Evolutionary conservation across 2,797 vertebrate species (phyloP).

Genomic region (Scyliorhinus canicula): DNA sequence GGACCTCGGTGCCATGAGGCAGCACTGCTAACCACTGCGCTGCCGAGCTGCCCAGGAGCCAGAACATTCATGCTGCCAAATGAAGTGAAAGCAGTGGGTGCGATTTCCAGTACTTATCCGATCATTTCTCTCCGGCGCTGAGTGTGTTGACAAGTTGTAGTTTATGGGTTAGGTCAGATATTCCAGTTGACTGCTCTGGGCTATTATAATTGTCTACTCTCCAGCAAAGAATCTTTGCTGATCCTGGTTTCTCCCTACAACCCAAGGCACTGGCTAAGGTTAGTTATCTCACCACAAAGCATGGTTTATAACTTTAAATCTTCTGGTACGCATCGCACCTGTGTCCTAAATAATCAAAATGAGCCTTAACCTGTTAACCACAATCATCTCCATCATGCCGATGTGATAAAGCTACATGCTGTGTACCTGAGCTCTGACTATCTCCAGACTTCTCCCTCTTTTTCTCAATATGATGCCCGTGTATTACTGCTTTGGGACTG

Average conservation of each 20-base stretch:
- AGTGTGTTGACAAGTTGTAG: too few relatives aligned
- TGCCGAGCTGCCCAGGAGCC: too few relatives aligned
- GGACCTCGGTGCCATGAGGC: too few relatives aligned
- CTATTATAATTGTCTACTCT: neutral
- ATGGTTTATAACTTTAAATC: neutral
- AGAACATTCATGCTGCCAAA: neutral
- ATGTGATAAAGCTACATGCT: neutral
- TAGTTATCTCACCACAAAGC: neutral
- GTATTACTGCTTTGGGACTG: neutral
- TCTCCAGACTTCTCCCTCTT: neutral
- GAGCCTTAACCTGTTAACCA: neutral
- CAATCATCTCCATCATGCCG: neutral
- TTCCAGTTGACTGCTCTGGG: neutral
- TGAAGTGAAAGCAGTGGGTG: neutral
- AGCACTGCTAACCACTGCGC: too few relatives aligned
- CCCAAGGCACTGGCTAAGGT: neutral
- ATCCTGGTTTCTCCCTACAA: neutral
- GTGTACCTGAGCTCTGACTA: neutral
- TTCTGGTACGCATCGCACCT: neutral
- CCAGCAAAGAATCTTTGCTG: neutral
- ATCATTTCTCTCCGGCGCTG: neutral
- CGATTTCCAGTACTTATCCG: too few relatives aligned
- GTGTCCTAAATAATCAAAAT: neutral
- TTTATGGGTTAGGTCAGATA: neutral
- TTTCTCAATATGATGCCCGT: neutral